These are phyloP conservation scores for Drosophila cracens DNA, from an alignment of 2,888 invertebrate species.

Conservation along the genomic window DNA sequence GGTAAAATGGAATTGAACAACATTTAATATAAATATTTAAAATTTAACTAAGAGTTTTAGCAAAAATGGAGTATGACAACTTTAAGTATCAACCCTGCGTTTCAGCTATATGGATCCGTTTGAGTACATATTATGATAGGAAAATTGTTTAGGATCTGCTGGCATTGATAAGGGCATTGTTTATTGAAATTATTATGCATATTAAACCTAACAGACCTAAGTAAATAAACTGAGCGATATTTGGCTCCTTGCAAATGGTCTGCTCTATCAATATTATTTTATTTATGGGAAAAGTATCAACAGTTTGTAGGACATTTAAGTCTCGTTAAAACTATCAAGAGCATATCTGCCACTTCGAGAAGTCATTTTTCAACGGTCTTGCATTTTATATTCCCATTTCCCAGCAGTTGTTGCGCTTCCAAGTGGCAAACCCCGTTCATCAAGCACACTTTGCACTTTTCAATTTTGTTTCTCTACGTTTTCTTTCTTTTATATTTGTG, in stretches of 20 bases:
- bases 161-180: too few species aligned
- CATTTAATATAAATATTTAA: neutral
- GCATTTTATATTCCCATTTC: neutral
- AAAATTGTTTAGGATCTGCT: neutral
- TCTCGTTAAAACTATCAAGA: neutral
- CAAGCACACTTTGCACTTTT: slow-evolving; percentile 50
- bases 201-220: neutral
- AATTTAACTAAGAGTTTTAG: neutral
- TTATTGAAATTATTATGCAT: neutral
- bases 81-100: neutral
- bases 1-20: neutral
- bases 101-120: neutral
- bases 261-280: neutral
- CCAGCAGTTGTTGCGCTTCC: neutral
- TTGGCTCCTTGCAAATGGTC: neutral
- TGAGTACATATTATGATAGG: neutral
- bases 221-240: neutral
- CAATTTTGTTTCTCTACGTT: slow-evolving; percentile 15
- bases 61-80: neutral
- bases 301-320: neutral
- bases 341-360: neutral
- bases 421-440: slow-evolving; percentile 62
- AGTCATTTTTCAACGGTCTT: neutral
- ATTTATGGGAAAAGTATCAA: neutral
- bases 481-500: neutral